Conservation (phyloP, 2,797 vertebrate genomes). For the Tympanoctomys barrerae region DNA sequence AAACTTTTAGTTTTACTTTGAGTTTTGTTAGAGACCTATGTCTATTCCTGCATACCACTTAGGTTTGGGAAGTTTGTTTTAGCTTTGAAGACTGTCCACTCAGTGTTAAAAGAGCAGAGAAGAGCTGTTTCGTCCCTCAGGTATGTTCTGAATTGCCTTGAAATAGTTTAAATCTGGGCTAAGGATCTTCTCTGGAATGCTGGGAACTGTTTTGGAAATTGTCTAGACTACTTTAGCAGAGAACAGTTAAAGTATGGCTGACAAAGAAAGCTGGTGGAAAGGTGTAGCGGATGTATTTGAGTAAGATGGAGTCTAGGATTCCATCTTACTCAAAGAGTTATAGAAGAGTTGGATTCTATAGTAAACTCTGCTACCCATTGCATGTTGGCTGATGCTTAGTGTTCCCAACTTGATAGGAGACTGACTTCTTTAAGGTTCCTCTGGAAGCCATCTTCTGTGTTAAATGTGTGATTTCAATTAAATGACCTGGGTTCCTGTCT, state of each 20-base stretch:
- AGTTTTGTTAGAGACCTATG: background rate
- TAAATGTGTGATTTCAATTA: background rate
- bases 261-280: background rate
- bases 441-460: background rate
- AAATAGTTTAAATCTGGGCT: background rate
- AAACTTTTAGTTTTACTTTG: constrained; percentile 35
- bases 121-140: background rate
- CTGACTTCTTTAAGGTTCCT: background rate
- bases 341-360: background rate
- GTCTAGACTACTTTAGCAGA: background rate
- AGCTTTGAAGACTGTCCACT: background rate
- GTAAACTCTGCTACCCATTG: background rate
- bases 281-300: background rate
- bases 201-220: constrained; percentile 3
- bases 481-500: background rate
- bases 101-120: background rate
- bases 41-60: background rate
- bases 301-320: background rate
- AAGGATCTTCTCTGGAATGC: background rate
- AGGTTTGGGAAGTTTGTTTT: background rate
- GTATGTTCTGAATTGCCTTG: background rate
- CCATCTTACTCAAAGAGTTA: too few relatives aligned
- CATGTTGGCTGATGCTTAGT: background rate
- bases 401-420: background rate
- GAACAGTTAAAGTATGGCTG: background rate